Evolutionary conservation across 2,113 vertebrate species (phyloP), one percentile per base, ranked within the genome.

Genomic region (Cyprichromis sp.): DNA sequence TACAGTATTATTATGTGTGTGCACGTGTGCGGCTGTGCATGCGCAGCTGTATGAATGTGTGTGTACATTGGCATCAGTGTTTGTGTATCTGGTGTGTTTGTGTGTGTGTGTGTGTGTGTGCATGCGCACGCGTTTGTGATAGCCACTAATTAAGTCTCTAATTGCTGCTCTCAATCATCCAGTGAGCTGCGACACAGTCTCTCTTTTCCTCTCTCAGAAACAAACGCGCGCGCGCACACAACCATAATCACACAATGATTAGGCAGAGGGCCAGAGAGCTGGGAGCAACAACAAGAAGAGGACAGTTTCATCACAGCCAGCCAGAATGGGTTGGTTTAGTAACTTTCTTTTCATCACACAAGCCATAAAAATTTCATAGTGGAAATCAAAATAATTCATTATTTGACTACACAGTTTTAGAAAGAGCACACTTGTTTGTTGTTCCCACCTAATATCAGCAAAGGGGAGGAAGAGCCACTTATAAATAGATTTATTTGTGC

Each of bases 111-210:
- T 14, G 26, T 26, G 24, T 26, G 26, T 26, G 26, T 26, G 57
- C 29, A 19, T 11, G 81, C 42, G 53, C 91, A 78, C 42, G 34
- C 90, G 59, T 87, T 86, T 90, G 82, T 91, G 89, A 94, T 93
- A 93, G 93, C 92, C 91, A 73, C 93, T 95, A 95, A 95, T 95
- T 95, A 94, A 92, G 93, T 85, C 90, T 91, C 86, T 94, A 95
- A 95, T 95, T 95, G 91, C 91, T 91, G 86, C 94, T 93, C 94
- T 96, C 94, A 94, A 95, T 95, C 94, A 94, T 94, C 83, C 86
- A 87, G 85, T 87, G 90, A 93, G 93, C 89, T 79, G 84, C 73
- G 7, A 81, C 91, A 59, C 86, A 61, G 82, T 38, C 85, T 83
- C 63, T 84, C 52, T 81, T 29, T 24, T 61, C 86, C 52, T 78